Base-by-base conservation (phyloP, 2,113 vertebrate genomes). In the Pangasianodon hypophthalmus region DNA sequence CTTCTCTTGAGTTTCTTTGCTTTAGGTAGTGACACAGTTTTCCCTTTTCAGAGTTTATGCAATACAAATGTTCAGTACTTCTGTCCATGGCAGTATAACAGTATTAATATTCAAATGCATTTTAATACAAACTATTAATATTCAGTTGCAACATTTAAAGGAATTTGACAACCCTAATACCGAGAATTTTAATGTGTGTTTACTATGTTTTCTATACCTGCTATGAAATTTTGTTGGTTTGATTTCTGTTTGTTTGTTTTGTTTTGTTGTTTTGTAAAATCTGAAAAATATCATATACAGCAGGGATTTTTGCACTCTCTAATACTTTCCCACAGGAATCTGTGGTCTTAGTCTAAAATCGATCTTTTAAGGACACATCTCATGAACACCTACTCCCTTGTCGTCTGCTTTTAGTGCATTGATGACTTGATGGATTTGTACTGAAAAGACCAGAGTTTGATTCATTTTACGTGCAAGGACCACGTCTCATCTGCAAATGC, bases 381-480 rank as follows among this genome's bases (percentile, higher is more conserved):
- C 32, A 52, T 87, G 50, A 41, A 24, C 50, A 41, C 85, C 26
- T 54, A 29, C 21, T 75, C 14, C 54, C 9, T n/a, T 18, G 52
- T 87, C 71, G 24, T 60, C 52, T 44, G 50, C 86, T 87, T 77
- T 77, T 87, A 77, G 86, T 48, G 37, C 71, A 75, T 77, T 87
- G 71, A 77, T 77, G 26, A 9, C 86, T 32, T 87, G 86, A 87
- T 87, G 69, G 54, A 87, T 87, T 77, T 87, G 69, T 44, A 16
- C 71, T 58, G 69, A 21, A 19, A 41, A 87, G 32, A 14, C 19
- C 32, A 44, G 24, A 46, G 26, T 86, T 84, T 84, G 81, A 84
- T 84, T 84, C 56, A 86, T 69, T 86, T 86, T 52, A 37, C 29
- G 6, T n/a, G 13, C 67, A 67, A 73, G 16, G 46, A 86, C 85